Evolutionary conservation across 35 echinoderm and acorn worm species (phyloP).

Genomic region (Apostichopus parvimensis): DNA sequence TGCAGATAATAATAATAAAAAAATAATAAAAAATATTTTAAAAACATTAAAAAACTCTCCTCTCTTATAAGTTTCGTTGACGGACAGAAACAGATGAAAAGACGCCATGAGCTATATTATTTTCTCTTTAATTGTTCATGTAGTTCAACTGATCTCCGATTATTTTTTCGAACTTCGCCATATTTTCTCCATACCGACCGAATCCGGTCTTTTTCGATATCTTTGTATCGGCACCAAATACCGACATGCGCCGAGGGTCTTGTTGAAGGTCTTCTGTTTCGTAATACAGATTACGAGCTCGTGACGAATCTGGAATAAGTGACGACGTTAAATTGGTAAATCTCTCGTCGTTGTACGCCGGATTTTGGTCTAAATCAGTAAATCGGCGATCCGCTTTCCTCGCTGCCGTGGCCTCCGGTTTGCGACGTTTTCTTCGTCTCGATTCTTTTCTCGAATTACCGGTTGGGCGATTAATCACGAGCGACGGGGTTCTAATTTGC

Average conservation of each 20-base stretch:
- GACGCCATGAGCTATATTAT: too few relatives aligned
- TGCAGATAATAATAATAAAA: too few relatives aligned
- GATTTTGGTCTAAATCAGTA: neutral
- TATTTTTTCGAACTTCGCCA: constrained; percentile 49
- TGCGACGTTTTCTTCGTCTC: neutral
- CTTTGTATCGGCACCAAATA: neutral
- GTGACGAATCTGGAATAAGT: constrained; percentile 62
- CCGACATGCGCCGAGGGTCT: neutral
- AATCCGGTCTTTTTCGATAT: neutral
- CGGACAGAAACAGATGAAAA: too few relatives aligned
- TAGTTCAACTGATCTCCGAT: neutral
- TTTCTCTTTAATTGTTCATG: neutral
- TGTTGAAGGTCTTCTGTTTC: constrained; percentile 18
- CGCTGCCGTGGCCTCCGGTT: neutral
- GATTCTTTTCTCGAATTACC: neutral
- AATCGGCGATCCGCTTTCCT: neutral
- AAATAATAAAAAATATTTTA: too few relatives aligned
- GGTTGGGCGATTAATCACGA: neutral
- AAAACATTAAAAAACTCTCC: too few relatives aligned
- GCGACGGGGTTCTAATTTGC: neutral
- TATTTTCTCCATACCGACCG: constrained; percentile 29
- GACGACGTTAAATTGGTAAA: constrained; percentile 57
- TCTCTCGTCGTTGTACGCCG: constrained; percentile 49
- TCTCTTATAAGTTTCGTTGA: too few relatives aligned
- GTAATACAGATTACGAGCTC: constrained; percentile 58